These are phyloP conservation scores for Salmo trutta DNA, from an alignment of 2,797 vertebrate species.

Conservation along the genomic window DNA sequence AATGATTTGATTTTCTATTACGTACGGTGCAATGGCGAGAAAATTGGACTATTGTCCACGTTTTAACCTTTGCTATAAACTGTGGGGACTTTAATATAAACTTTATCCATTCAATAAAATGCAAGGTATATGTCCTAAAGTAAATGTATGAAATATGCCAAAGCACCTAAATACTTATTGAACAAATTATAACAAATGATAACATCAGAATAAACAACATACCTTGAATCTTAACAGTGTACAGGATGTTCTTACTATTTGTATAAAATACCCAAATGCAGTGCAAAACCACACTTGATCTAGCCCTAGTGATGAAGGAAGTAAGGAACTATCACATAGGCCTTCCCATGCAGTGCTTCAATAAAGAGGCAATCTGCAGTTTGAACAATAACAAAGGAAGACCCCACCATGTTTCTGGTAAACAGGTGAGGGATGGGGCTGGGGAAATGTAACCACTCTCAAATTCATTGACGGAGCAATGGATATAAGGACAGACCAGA, in stretches of 20 bases:
- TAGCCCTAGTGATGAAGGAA: slow-evolving; percentile 52
- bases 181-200: slow-evolving; percentile 49
- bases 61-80: slow-evolving; percentile 47
- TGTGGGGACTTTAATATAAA: slow-evolving; percentile 30
- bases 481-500: too few relatives aligned
- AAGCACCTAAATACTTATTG: slow-evolving; percentile 52
- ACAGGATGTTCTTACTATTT: slow-evolving; percentile 50
- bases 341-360: slow-evolving; percentile 25
- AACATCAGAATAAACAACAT: slow-evolving; percentile 54
- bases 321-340: slow-evolving; percentile 50
- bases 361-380: too few relatives aligned
- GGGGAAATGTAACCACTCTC: too few relatives aligned
- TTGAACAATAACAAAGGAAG: too few relatives aligned
- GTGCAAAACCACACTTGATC: slow-evolving; percentile 48
- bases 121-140: slow-evolving; percentile 33
- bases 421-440: too few relatives aligned
- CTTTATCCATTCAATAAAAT: slow-evolving; percentile 47
- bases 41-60: slow-evolving; percentile 26
- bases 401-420: too few relatives aligned
- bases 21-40: slow-evolving; percentile 65
- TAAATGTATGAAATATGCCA: slow-evolving; percentile 43
- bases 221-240: slow-evolving; percentile 51
- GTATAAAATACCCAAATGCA: slow-evolving; percentile 45
- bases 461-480: too few relatives aligned
- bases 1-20: slow-evolving; percentile 78